phyloP scores from a whole-genome alignment of 1,140 invertebrate genomes.

The Epicauta chinensis region DNA sequence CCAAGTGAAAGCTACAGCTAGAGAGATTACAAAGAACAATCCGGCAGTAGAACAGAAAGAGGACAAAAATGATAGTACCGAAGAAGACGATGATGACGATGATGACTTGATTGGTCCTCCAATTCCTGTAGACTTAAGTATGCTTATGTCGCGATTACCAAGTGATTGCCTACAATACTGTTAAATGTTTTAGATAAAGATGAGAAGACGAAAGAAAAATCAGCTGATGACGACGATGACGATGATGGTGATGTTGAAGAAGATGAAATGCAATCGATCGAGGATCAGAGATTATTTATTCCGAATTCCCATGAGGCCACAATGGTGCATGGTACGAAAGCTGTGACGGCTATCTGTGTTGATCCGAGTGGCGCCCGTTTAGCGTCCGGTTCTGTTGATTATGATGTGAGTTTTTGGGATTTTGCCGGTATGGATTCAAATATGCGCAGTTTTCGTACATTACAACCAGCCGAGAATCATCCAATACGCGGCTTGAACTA shows the following conservation, averaged over 20 bases:
- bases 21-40: slow-evolving; percentile 30
- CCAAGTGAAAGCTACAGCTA: slow-evolving; percentile 47
- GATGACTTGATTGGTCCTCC: slow-evolving; percentile 56
- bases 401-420: slow-evolving; percentile 96
- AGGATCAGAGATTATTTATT: slow-evolving; percentile 54
- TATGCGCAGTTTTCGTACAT: slow-evolving; percentile 82
- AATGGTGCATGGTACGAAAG: slow-evolving; percentile 80
- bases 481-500: slow-evolving; percentile 88
- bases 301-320: slow-evolving; percentile 75
- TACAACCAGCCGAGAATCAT: slow-evolving; percentile 93
- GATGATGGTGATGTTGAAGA: slow-evolving; percentile 51
- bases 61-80: slow-evolving; percentile 31
- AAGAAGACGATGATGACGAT: slow-evolving; percentile 38
- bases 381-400: slow-evolving; percentile 87
- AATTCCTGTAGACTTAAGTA: slow-evolving; percentile 40
- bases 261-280: slow-evolving; percentile 47
- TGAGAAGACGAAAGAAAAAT: not conserved
- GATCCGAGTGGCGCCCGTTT: slow-evolving; percentile 90
- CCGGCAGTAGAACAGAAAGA: slow-evolving; percentile 28
- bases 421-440: slow-evolving; percentile 96
- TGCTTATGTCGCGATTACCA: not conserved
- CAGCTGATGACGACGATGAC: slow-evolving; percentile 16
- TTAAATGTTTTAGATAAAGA: slow-evolving; percentile 7
- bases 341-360: slow-evolving; percentile 78
- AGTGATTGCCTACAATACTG: not conserved